Conservation (phyloP, 2,888 invertebrate species). For the Oxytorus armatus region DNA sequence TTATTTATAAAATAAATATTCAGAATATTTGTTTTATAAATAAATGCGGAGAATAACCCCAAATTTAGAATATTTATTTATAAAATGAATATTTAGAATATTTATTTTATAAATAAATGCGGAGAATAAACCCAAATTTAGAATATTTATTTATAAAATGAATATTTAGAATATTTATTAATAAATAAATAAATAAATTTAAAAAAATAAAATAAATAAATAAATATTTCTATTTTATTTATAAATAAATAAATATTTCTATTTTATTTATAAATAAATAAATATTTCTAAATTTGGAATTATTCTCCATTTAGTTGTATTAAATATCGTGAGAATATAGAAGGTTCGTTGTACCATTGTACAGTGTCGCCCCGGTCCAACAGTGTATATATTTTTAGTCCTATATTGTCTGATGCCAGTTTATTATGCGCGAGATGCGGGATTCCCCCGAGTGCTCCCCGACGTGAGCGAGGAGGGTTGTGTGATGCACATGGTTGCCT, state of each 20-base stretch:
- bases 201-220: too few species aligned
- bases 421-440: slow-evolving; percentile 56
- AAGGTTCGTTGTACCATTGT: slow-evolving; percentile 48
- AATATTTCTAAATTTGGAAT: not conserved
- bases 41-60: too few species aligned
- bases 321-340: not conserved
- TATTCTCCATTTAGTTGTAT: not conserved
- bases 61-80: too few species aligned
- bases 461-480: slow-evolving; percentile 19
- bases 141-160: too few species aligned
- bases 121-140: too few species aligned
- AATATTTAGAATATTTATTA: too few species aligned
- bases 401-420: slow-evolving; percentile 64
- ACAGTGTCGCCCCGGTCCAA: slow-evolving; percentile 24
- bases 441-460: slow-evolving; percentile 25
- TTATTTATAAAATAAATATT: too few species aligned
- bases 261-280: not conserved
- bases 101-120: too few species aligned
- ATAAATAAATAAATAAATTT: too few species aligned
- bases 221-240: not conserved
- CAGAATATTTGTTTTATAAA: too few species aligned
- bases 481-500: slow-evolving; percentile 32
- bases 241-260: not conserved
- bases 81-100: too few species aligned
- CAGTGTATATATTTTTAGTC: slow-evolving; percentile 32